Evolutionary conservation across 2,888 invertebrate species (phyloP).

Genomic region (Hirtodrosophila histrioides): DNA sequence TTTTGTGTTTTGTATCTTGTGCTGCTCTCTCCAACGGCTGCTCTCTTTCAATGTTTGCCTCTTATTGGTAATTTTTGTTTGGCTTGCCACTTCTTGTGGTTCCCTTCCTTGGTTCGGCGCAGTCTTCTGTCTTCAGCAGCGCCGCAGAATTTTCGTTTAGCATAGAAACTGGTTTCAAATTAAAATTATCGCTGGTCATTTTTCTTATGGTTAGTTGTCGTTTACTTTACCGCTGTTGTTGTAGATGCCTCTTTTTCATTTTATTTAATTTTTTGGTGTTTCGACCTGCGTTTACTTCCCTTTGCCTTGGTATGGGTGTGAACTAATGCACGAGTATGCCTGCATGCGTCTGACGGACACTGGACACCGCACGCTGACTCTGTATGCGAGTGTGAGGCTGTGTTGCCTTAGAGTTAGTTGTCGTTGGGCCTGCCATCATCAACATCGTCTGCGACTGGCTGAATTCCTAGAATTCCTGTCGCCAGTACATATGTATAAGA

Average conservation of each 20-base stretch:
- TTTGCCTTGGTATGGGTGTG: conserved; percentile 47
- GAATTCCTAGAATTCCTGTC: conserved; percentile 48
- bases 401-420: conserved; percentile 25
- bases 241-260: conserved; percentile 37
- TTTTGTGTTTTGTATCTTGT: conserved; percentile 9
- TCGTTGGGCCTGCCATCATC: conserved; percentile 27
- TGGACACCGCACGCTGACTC: conserved; percentile 5
- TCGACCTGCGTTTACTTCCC: conserved; percentile 67
- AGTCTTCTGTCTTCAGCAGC: conserved; percentile 47
- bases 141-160: conserved; percentile 76
- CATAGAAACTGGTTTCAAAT: conserved; percentile 83
- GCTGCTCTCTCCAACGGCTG: conserved; percentile 9
- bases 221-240: conserved; percentile 63
- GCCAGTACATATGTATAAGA: conserved; percentile 15
- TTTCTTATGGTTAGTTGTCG: conserved; percentile 79
- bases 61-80: conserved; percentile 63
- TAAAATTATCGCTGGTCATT: conserved; percentile 83
- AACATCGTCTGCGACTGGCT: conserved; percentile 18
- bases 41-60: conserved; percentile 33
- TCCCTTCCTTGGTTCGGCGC: conserved; percentile 40
- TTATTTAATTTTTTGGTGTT: conserved; percentile 56
- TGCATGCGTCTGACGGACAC: conserved; percentile 42
- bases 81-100: conserved; percentile 50
- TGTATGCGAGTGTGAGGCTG: conserved; percentile 10
- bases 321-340: conserved; percentile 47